Evolutionary conservation across 2,888 invertebrate species (phyloP).

Genomic region (Nycteola revayana): DNA sequence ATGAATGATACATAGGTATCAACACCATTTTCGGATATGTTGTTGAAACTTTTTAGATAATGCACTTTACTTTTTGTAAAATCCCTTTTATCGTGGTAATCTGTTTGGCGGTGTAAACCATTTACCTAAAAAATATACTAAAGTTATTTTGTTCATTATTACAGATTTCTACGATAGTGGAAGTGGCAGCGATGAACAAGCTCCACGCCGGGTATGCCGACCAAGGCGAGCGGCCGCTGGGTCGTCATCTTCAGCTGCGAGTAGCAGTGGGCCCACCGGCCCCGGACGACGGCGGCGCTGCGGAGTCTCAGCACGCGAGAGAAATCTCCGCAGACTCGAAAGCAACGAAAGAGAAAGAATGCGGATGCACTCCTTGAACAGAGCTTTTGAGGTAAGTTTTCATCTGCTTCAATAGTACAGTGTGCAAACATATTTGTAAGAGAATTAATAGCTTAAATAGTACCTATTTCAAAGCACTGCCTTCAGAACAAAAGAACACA

Average conservation of each 20-base stretch:
- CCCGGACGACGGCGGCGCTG: conserved; percentile 85
- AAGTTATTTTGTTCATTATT: no score
- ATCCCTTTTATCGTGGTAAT: no score
- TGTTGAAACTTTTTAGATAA: conserved; percentile 16
- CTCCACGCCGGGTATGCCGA: conserved; percentile 48
- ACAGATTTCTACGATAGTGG: conserved; percentile 70
- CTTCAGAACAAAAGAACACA: no score
- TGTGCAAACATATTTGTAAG: no score
- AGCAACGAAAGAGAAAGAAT: conserved; percentile 95
- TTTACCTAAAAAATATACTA: no score
- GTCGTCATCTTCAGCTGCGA: conserved; percentile 53
- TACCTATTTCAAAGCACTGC: no score
- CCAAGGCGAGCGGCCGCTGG: conserved; percentile 55
- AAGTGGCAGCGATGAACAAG: conserved; percentile 63
- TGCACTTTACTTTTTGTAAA: conserved; percentile 12
- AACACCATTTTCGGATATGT: conserved; percentile 7
- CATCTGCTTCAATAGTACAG: neutral
- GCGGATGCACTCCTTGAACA: conserved; percentile 96
- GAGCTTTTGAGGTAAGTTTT: conserved; percentile 90
- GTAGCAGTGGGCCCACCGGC: conserved; percentile 43
- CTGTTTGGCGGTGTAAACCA: no score
- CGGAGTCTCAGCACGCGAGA: conserved; percentile 90
- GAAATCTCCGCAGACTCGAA: conserved; percentile 92
- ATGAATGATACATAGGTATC: no score
- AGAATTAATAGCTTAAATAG: no score